Evolutionary conservation across 2,113 vertebrate species (phyloP), one percentile per base, ranked within the genome.

Genomic region (Aptenodytes patagonicus): DNA sequence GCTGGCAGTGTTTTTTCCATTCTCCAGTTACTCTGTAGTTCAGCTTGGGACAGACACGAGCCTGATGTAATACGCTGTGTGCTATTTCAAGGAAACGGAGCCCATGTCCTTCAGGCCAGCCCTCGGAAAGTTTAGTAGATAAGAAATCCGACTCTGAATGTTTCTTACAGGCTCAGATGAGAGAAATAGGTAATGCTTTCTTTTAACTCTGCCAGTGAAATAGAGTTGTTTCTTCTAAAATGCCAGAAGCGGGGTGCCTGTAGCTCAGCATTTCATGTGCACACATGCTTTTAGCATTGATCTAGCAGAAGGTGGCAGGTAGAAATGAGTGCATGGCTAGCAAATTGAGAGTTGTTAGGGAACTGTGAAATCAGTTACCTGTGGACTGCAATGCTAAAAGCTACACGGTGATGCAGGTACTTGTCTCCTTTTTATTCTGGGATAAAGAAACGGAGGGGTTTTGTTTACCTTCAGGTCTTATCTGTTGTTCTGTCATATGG

Each of bases 1-100:
- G 1, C 94, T 96, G 90, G 96, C 91, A 95, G 84, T 62, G 0
- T 93, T 95, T 96, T 97, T 97, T 97, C 95, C 95, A 58, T 96
- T 97, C 97, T 96, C 91, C 64, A 91, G 91, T 95, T 96, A 83
- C 94, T 83, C 42, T 11, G 75, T 66, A 40, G 95, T 96, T 97
- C 93, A 96, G 89, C 84, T 36, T 96, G 97, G 95, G 94, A 96
- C 97, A 97, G 82, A 57, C 82, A 4, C 17, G 52, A 95, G 94
- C 96, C 87, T 97, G 93, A 91, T 80, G 95, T 87, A 91, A 96
- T 95, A 62, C 7, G 28, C 87, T 58, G 77, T 60, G 71, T 91
- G 89, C 94, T 96, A 95, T 97, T 97, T 96, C 91, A 81, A 93
- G 97, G 94, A 80, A 89, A 68, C 1, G 1, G 60, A 72, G 87